Conservation (phyloP, 2,113 vertebrate genomes). For the Istiophorus platypterus region DNA sequence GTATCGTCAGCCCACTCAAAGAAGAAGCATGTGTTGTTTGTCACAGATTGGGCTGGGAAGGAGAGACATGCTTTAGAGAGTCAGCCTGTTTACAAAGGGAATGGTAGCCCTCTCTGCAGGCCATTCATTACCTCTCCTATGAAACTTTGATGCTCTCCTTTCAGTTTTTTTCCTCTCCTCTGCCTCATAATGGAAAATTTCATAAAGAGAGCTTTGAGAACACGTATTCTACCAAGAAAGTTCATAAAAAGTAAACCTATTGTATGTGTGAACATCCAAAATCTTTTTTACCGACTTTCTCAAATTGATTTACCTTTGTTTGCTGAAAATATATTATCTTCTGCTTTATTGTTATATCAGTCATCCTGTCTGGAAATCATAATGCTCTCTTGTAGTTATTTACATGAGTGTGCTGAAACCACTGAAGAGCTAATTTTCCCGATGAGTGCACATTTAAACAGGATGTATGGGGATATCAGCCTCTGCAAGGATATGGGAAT, state of each 20-base stretch:
- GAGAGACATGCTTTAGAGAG: conserved; percentile 25
- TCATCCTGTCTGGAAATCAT: conserved; percentile 4
- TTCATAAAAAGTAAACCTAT: background rate
- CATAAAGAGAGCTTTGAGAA: conserved; percentile 26
- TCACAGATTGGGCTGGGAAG: conserved; percentile 20
- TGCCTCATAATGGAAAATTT: conserved; percentile 28
- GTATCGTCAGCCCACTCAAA: background rate
- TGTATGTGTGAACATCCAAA: background rate
- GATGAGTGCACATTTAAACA: conserved; percentile 62
- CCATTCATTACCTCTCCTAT: conserved; percentile 65
- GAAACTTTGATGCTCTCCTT: background rate
- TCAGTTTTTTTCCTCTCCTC: background rate
- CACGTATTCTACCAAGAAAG: background rate
- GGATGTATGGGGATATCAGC: conserved; percentile 62
- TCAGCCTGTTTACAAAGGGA: conserved; percentile 56
- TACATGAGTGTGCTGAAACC: conserved; percentile 6
- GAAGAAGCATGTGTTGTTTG: conserved; percentile 54
- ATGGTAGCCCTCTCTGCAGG: conserved; percentile 26
- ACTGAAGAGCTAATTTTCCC: conserved; percentile 39
- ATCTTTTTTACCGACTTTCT: background rate
- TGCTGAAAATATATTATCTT: background rate
- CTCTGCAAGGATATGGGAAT: conserved; percentile 43
- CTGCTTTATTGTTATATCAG: background rate
- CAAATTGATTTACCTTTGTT: background rate
- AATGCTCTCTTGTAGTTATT: conserved; percentile 30